Percentiles rank a stretch among this genome's conserved stretches.
These are phyloP conservation scores for Betta splendens DNA, from an alignment of 2,797 vertebrate species.

Conservation along the genomic window DNA sequence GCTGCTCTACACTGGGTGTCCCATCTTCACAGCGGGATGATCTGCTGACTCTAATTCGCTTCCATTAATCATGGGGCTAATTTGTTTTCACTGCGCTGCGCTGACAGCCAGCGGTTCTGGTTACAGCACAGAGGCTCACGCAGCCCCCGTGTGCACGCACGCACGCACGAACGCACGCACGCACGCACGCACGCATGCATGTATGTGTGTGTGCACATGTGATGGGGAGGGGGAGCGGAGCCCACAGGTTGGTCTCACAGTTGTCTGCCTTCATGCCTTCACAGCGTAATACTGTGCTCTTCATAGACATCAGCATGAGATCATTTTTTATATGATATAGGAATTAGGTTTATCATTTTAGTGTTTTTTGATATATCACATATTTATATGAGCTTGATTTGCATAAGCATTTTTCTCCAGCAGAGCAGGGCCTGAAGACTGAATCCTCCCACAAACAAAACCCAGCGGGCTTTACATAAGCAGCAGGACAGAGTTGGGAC, in stretches of 20 bases:
- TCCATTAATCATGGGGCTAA: slow-evolving; percentile 81
- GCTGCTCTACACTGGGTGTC: slow-evolving; percentile 52
- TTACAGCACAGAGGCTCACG: slow-evolving; percentile 59
- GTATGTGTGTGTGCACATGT: not conserved
- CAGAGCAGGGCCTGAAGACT: no score
- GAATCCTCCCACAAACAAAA: no score
- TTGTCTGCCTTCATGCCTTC: not conserved
- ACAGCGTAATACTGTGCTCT: not conserved
- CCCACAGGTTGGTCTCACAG: not conserved
- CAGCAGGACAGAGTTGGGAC: no score
- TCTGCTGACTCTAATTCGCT: slow-evolving; percentile 70
- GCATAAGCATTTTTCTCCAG: no score
- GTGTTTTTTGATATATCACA: no score
- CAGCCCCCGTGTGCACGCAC: slow-evolving; percentile 22
- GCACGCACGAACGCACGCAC: slow-evolving; percentile 15
- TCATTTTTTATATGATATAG: no score
- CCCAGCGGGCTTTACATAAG: no score
- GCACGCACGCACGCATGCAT: not conserved
- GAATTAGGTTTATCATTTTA: no score
- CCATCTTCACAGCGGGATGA: slow-evolving; percentile 73
- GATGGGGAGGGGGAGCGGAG: slow-evolving; percentile 7
- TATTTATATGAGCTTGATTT: no score
- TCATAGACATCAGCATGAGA: not conserved
- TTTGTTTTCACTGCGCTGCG: slow-evolving; percentile 79
- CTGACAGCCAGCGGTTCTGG: slow-evolving; percentile 76